These are phyloP conservation scores for Sebastes wilsoni DNA, from an alignment of 2,797 vertebrate species.

Conservation along the genomic window DNA sequence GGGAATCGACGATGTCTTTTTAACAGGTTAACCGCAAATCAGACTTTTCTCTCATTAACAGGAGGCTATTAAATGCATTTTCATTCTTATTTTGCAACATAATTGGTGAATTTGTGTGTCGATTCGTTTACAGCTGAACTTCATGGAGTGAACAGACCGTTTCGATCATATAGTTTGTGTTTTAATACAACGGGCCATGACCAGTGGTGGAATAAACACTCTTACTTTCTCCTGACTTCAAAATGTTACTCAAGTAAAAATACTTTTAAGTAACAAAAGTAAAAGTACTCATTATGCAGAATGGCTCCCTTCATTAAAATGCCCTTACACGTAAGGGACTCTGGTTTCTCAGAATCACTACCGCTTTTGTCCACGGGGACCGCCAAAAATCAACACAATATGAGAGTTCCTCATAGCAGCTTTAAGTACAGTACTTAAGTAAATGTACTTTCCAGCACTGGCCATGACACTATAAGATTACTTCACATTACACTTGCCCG, in stretches of 20 bases:
- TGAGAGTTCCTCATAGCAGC: no score
- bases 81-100: background rate
- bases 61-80: background rate
- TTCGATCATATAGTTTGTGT: background rate
- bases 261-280: background rate
- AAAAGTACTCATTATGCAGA: background rate
- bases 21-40: constrained; percentile 23
- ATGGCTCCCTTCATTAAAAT: no score
- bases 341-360: background rate
- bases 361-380: background rate
- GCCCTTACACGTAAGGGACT: background rate
- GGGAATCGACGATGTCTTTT: constrained; percentile 44
- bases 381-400: background rate
- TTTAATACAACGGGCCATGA: background rate
- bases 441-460: background rate
- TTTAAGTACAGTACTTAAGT: background rate
- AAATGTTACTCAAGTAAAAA: background rate
- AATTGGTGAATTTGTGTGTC: background rate
- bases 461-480: background rate
- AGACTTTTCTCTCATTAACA: background rate
- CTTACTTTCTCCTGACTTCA: background rate
- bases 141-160: background rate
- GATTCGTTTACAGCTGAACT: background rate
- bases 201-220: background rate
- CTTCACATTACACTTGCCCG: background rate